These are phyloP conservation scores for Adoxophyes honmai DNA, from an alignment of 1,140 invertebrate species.

Conservation along the genomic window DNA sequence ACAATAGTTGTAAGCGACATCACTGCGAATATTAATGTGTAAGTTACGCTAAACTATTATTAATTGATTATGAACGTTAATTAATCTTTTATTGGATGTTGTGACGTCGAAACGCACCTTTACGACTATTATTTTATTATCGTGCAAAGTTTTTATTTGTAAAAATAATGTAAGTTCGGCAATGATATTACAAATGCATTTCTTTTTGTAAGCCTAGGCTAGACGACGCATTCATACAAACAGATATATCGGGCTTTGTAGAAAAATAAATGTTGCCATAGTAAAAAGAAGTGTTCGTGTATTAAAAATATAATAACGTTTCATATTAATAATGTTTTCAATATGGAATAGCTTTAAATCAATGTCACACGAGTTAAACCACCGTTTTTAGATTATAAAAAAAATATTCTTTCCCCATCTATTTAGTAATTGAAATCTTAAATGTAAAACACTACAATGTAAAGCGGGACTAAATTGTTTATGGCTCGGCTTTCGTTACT, in stretches of 20 bases:
- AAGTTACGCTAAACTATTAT: constrained; percentile 53
- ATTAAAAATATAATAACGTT: constrained; percentile 18
- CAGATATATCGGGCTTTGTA: constrained; percentile 44
- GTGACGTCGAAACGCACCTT: constrained; percentile 53
- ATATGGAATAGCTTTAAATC: constrained; percentile 58
- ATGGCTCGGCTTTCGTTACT: neutral
- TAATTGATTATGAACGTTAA: constrained; percentile 34
- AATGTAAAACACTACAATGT: constrained; percentile 32
- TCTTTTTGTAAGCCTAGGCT: constrained; percentile 51
- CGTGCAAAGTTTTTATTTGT: constrained; percentile 11
- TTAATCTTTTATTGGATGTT: constrained; percentile 57
- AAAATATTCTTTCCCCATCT: constrained; percentile 31
- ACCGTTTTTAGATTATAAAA: constrained; percentile 61
- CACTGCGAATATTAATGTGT: constrained; percentile 65
- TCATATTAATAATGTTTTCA: constrained; percentile 30
- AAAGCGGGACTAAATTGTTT: constrained; percentile 32
- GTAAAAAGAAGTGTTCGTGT: constrained; percentile 50
- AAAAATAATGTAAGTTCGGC: constrained; percentile 13
- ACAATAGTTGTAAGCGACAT: constrained; percentile 50
- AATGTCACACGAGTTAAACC: constrained; percentile 66
- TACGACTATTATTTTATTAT: constrained; percentile 24
- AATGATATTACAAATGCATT: constrained; percentile 33
- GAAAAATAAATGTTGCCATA: constrained; percentile 63
- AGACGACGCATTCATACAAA: constrained; percentile 31
- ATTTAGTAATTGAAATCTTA: constrained; percentile 19